Percentiles rank a stretch among this genome's conserved stretches.
phyloP scores from a whole-genome alignment of 2,113 vertebrate species.

The Rutilus rutilus region DNA sequence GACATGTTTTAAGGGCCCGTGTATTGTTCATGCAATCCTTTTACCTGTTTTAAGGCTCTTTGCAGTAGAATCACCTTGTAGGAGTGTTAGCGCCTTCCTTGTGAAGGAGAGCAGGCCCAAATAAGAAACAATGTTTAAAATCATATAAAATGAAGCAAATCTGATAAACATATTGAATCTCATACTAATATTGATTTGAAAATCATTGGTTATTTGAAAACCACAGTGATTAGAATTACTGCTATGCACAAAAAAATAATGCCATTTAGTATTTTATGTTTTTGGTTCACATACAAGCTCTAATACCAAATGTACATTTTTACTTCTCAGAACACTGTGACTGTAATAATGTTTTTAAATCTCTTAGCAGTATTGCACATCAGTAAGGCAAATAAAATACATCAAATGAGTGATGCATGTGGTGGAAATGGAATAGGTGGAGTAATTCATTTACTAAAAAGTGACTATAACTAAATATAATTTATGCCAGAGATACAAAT shows the following conservation, averaged over 20 bases:
- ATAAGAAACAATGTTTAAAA: not conserved
- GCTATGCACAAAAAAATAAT: constrained; percentile 26
- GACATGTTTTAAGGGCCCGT: not conserved
- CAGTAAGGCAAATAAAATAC: constrained; percentile 52
- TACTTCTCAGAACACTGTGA: constrained; percentile 1
- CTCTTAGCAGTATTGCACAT: constrained; percentile 49
- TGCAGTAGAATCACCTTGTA: constrained; percentile 1
- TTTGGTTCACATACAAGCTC: constrained; percentile 36
- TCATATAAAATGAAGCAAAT: constrained; percentile 11
- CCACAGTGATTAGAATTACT: constrained; percentile 47
- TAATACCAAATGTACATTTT: constrained; percentile 9
- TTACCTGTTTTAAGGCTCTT: constrained; percentile 21
- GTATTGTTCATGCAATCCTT: not conserved
- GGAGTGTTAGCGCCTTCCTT: not conserved
- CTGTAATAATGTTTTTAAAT: constrained; percentile 29
- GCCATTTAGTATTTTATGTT: constrained; percentile 26
- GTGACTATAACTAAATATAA: constrained; percentile 1
- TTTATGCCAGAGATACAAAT: not conserved
- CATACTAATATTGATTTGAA: not conserved
- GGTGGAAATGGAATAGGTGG: not conserved
- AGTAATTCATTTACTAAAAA: not conserved
- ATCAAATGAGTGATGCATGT: constrained; percentile 21
- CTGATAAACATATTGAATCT: not conserved
- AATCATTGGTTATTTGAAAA: constrained; percentile 28
- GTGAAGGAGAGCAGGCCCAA: constrained; percentile 13